These are phyloP conservation scores for Ornithorhynchus anatinus DNA, from an alignment of 2,113 vertebrate species.

Conservation along the genomic window DNA sequence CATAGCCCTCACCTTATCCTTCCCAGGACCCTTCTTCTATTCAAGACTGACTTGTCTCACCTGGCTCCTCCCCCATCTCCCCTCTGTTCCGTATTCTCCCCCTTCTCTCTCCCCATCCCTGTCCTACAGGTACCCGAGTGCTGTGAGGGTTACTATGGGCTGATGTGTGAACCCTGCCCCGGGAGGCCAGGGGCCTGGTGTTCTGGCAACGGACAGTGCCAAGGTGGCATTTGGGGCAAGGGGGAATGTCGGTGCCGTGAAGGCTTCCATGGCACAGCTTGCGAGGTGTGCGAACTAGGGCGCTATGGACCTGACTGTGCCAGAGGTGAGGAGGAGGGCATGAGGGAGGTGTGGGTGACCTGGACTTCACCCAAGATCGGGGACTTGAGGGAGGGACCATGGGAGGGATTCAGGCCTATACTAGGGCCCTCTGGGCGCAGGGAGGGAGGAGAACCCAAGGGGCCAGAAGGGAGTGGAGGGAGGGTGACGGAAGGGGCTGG, in stretches of 20 bases:
- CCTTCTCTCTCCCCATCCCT: not conserved
- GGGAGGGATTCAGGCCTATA: too few species aligned
- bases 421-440: not conserved
- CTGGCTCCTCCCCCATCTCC: not conserved
- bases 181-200: conserved; percentile 82
- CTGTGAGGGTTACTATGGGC: conserved; percentile 90
- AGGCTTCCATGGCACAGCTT: conserved; percentile 93
- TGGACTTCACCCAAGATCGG: not conserved
- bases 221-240: conserved; percentile 79
- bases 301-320: conserved; percentile 84
- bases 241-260: conserved; percentile 92
- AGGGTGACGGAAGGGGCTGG: not conserved
- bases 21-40: too few species aligned
- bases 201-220: conserved; percentile 86
- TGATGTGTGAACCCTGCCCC: conserved; percentile 87
- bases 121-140: conserved; percentile 78
- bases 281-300: conserved; percentile 92
- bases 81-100: not conserved
- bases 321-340: conserved; percentile 67
- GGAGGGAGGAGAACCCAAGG: not conserved
- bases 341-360: not conserved
- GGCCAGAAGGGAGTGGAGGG: too few species aligned
- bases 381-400: too few species aligned
- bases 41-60: too few species aligned
- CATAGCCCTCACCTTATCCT: too few species aligned